Conservation (phyloP, 2,888 invertebrate species). For the Euclidia mi region DNA sequence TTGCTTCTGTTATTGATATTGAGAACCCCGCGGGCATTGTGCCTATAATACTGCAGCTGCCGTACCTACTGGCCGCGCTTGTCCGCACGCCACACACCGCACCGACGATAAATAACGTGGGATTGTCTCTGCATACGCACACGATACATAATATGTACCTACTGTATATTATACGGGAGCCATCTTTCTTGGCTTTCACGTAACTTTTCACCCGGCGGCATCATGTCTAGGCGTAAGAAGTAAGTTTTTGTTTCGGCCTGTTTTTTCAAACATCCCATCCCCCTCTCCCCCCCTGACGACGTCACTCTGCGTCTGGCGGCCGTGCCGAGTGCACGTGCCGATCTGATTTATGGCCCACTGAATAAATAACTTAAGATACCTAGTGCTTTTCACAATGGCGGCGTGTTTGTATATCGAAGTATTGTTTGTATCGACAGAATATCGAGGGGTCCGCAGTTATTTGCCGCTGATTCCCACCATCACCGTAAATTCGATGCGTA, state of each 20-base stretch:
- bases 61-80: conserved; percentile 68
- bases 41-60: conserved; percentile 73
- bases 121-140: conserved; percentile 73
- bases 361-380: conserved; percentile 82
- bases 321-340: conserved; percentile 79
- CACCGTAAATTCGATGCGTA: conserved; percentile 64
- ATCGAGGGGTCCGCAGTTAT: conserved; percentile 66
- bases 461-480: conserved; percentile 60
- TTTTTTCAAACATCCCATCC: conserved; percentile 55
- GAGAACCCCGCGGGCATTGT: conserved; percentile 59
- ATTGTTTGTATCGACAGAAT: conserved; percentile 51
- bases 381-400: conserved; percentile 62
- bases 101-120: conserved; percentile 77
- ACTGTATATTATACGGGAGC: conserved; percentile 73
- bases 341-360: conserved; percentile 83
- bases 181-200: conserved; percentile 72
- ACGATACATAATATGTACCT: conserved; percentile 74
- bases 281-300: conserved; percentile 28
- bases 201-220: conserved; percentile 68
- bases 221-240: conserved; percentile 69
- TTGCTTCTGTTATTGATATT: conserved; percentile 81
- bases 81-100: conserved; percentile 68
- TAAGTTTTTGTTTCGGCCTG: conserved; percentile 69
- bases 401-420: conserved; percentile 47
- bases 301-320: conserved; percentile 60